Percentiles rank a stretch among this genome's conserved stretches.
These are phyloP conservation scores for Hartigia nigra DNA, from an alignment of 2,888 invertebrate genomes.

Conservation along the genomic window DNA sequence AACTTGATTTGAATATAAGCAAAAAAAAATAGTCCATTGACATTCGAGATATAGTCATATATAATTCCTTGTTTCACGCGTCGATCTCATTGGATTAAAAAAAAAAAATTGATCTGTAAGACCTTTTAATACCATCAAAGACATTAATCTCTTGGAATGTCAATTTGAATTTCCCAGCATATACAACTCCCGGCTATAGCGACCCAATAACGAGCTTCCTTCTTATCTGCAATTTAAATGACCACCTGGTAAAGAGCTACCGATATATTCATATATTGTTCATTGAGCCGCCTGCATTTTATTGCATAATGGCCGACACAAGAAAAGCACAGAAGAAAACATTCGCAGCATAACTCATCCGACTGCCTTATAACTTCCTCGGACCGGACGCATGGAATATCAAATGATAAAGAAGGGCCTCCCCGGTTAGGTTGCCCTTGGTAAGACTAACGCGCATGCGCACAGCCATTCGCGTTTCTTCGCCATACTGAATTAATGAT, in stretches of 20 bases:
- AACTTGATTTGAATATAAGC: slow-evolving; percentile 1
- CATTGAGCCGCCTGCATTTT: background rate
- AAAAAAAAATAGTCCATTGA: slow-evolving; percentile 16
- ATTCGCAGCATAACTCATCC: background rate
- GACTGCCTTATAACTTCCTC: background rate
- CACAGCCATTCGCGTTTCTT: background rate
- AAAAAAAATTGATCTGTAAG: background rate
- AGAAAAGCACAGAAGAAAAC: background rate
- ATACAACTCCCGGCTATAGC: background rate
- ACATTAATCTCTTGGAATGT: slow-evolving; percentile 19
- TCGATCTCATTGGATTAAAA: background rate
- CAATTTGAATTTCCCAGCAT: background rate
- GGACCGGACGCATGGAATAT: background rate
- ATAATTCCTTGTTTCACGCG: slow-evolving; percentile 20
- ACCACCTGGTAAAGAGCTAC: background rate
- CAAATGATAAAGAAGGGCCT: background rate
- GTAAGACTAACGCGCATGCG: background rate
- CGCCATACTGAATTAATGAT: background rate
- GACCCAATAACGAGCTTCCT: background rate
- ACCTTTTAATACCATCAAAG: slow-evolving; percentile 12
- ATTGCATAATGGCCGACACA: background rate
- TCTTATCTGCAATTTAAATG: background rate
- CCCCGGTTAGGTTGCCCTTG: background rate
- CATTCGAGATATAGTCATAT: slow-evolving; percentile 10
- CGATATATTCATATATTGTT: background rate